Evolutionary conservation across 2,113 vertebrate species (phyloP).

Genomic region (Callopanchax toddi): DNA sequence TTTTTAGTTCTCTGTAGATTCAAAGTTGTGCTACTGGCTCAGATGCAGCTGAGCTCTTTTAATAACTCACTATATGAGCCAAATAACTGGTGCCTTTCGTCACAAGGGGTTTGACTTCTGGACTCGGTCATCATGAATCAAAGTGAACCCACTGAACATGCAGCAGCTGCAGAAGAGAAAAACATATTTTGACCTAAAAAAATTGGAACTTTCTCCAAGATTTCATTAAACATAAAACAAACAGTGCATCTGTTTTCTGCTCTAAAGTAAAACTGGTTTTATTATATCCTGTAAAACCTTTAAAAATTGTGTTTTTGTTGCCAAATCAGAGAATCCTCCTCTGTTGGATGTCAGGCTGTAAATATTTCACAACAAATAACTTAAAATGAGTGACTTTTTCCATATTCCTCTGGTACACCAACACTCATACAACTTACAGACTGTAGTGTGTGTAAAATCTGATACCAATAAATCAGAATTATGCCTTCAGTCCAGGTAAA

Average conservation of each 20-base stretch:
- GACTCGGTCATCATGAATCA: not conserved
- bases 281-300: no score
- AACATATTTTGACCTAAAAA: not conserved
- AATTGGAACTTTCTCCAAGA: not conserved
- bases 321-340: no score
- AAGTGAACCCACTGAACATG: not conserved
- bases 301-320: no score
- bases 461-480: slow-evolving; percentile 59
- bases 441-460: slow-evolving; percentile 28
- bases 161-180: not conserved
- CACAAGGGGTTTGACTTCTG: not conserved
- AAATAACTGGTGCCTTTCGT: not conserved
- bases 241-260: no score
- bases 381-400: slow-evolving; percentile 15
- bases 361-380: not conserved
- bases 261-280: not conserved
- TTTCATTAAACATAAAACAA: not conserved
- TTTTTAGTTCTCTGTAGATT: not conserved
- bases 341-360: not conserved
- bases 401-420: not conserved
- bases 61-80: not conserved
- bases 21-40: not conserved
- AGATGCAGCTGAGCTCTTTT: not conserved
- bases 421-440: slow-evolving; percentile 14
- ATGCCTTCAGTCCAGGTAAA: slow-evolving; percentile 42